These are phyloP conservation scores for Lithosia quadra DNA, from an alignment of 2,888 invertebrate species.

Conservation along the genomic window DNA sequence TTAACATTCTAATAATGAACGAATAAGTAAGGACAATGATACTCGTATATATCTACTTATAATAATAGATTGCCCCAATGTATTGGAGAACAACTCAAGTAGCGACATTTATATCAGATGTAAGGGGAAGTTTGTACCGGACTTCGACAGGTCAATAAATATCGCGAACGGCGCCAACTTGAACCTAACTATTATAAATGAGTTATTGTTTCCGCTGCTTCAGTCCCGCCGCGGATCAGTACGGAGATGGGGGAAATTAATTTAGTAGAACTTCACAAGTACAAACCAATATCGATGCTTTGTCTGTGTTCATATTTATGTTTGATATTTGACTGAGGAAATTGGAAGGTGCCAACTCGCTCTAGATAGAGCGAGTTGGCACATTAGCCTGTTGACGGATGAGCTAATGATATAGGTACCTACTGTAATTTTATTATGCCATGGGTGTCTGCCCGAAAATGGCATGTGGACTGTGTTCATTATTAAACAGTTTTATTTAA, in stretches of 20 bases:
- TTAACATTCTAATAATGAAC: no score
- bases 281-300: neutral
- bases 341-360: no score
- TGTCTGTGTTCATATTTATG: neutral
- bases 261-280: neutral
- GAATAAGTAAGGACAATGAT: no score
- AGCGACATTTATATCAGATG: neutral
- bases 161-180: slow-evolving; percentile 5
- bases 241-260: neutral
- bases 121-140: neutral
- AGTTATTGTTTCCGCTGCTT: slow-evolving; percentile 8
- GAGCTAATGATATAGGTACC: no score
- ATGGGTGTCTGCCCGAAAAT: neutral
- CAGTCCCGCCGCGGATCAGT: neutral
- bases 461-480: no score
- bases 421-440: no score
- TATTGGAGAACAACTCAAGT: neutral
- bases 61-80: neutral
- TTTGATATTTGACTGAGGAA: neutral
- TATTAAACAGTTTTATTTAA: no score
- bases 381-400: no score
- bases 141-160: slow-evolving; percentile 3
- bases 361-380: no score
- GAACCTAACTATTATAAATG: slow-evolving; percentile 1
- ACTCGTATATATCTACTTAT: neutral